These are phyloP conservation scores for Tachina lurida DNA, from an alignment of 2,888 invertebrate genomes.

Conservation along the genomic window DNA sequence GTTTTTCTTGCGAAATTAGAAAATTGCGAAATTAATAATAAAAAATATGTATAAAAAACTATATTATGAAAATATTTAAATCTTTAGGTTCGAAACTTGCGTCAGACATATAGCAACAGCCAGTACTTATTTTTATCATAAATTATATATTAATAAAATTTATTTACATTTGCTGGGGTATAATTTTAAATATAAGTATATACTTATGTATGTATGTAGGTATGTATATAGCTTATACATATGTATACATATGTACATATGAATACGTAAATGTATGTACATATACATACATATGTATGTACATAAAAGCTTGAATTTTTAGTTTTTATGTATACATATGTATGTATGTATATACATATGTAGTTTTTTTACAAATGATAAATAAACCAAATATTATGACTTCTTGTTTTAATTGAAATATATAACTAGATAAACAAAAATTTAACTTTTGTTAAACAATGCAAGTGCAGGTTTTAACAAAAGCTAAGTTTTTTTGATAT, in stretches of 20 bases:
- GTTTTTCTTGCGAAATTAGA: too few species aligned
- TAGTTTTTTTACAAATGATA: conserved; percentile 33
- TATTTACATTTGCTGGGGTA: conserved; percentile 35
- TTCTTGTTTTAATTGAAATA: conserved; percentile 14
- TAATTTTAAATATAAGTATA: conserved; percentile 5
- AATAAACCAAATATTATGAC: conserved; percentile 33
- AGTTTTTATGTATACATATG: not conserved
- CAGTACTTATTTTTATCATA: not conserved
- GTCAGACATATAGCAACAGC: not conserved
- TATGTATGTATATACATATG: not conserved
- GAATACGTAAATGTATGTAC: not conserved
- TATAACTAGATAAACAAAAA: conserved; percentile 13
- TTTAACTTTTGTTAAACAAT: conserved; percentile 25
- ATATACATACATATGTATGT: not conserved
- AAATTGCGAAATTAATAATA: too few species aligned
- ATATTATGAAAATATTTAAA: too few species aligned
- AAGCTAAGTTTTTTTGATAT: not conserved
- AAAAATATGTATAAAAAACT: too few species aligned
- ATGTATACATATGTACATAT: not conserved
- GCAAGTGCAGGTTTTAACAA: not conserved
- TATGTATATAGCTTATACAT: conserved; percentile 17
- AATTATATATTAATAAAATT: conserved; percentile 39
- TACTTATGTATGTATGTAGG: conserved; percentile 10
- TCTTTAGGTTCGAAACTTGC: not conserved
- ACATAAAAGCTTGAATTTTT: too few species aligned